phyloP scores from a whole-genome alignment of 2,888 invertebrate species.

The Athetis lepigone region DNA sequence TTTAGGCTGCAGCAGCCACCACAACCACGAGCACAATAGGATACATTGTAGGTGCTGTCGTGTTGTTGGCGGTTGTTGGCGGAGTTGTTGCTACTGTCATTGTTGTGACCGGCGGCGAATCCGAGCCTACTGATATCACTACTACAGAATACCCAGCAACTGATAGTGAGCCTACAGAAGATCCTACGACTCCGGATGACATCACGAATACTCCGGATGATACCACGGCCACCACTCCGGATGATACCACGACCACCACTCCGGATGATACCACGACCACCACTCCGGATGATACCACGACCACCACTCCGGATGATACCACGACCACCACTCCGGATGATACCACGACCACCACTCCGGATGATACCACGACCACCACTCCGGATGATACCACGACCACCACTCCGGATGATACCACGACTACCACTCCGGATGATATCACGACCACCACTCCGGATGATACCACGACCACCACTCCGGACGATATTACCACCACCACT shows the following conservation, averaged over 20 bases:
- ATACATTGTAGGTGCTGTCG: conserved; percentile 89
- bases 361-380: no score
- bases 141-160: conserved; percentile 8
- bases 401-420: no score
- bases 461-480: neutral
- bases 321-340: no score
- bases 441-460: neutral
- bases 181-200: conserved; percentile 56
- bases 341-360: no score
- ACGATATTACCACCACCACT: conserved; percentile 16
- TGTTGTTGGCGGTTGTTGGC: conserved; percentile 89
- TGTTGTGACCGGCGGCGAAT: conserved; percentile 82
- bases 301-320: no score
- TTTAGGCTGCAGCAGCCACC: conserved; percentile 91
- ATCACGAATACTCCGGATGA: no score
- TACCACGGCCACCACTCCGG: no score
- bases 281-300: no score
- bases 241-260: neutral
- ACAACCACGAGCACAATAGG: conserved; percentile 89
- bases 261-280: no score
- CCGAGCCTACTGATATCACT: conserved; percentile 68
- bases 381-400: no score
- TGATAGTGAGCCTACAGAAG: conserved; percentile 64
- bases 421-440: no score
- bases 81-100: conserved; percentile 91